These are phyloP conservation scores for Steinernema scapterisci DNA, from an alignment of 2,888 invertebrate genomes.

Conservation along the genomic window DNA sequence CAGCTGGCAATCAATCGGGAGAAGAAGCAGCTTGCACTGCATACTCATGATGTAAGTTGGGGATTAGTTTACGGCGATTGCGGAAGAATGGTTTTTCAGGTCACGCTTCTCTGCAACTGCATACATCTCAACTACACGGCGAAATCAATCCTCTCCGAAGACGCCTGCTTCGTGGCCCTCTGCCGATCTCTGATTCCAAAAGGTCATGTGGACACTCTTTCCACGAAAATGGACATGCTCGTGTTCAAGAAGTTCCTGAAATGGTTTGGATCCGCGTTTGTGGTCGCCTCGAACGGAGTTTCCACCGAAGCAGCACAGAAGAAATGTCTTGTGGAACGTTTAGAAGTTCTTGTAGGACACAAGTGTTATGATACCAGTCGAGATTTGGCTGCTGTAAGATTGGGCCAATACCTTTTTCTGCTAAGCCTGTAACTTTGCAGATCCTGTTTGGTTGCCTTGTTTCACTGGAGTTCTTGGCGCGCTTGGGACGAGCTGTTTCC, in stretches of 20 bases:
- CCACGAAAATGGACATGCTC: not conserved
- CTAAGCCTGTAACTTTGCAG: not conserved
- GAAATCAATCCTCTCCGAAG: conserved; percentile 9
- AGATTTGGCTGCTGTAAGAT: not conserved
- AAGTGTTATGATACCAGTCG: conserved; percentile 20
- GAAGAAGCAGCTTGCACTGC: not conserved
- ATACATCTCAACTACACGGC: not conserved
- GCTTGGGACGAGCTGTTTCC: not conserved
- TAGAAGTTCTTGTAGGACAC: not conserved
- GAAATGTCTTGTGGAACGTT: not conserved
- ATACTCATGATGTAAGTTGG: conserved; percentile 4
- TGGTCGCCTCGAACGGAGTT: not conserved
- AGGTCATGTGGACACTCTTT: not conserved
- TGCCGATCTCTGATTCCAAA: conserved; percentile 27
- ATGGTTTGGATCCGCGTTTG: conserved; percentile 20
- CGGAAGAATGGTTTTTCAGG: too few relatives aligned
- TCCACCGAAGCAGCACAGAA: not conserved
- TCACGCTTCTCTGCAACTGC: not conserved
- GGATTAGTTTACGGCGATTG: not conserved
- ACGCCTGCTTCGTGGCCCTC: not conserved
- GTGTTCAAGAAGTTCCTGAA: conserved; percentile 25
- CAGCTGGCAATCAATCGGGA: conserved; percentile 15
- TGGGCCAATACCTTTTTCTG: not conserved
- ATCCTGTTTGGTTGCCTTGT: conserved; percentile 6
- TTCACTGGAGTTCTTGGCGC: not conserved